Evolutionary conservation across 2,888 invertebrate species (phyloP).

Genomic region (Steinernema hermaphroditum): DNA sequence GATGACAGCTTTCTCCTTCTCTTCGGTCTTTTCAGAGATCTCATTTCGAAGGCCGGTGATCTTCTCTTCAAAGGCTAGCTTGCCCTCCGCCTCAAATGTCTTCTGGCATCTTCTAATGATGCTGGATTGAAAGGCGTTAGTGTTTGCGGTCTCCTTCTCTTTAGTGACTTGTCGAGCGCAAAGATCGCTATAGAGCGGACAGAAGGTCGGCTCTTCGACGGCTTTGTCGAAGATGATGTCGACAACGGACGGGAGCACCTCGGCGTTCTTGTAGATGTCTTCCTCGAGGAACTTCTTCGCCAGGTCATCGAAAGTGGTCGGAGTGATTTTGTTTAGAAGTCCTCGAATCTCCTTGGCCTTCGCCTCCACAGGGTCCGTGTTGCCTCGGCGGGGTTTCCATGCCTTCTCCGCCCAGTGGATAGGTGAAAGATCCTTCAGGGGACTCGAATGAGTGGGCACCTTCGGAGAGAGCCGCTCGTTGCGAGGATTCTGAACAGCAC

Average conservation of each 20-base stretch:
- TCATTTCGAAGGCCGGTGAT: neutral
- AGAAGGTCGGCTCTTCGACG: slow-evolving; percentile 51
- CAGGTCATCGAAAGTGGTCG: slow-evolving; percentile 44
- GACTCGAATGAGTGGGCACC: too few species aligned
- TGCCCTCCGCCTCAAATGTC: slow-evolving; percentile 40
- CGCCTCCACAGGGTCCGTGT: slow-evolving; percentile 30
- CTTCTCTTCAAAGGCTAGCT: slow-evolving; percentile 39
- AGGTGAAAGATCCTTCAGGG: too few species aligned
- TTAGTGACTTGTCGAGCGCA: slow-evolving; percentile 42
- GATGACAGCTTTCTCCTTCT: slow-evolving; percentile 29
- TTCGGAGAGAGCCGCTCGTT: too few species aligned
- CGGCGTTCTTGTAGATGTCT: slow-evolving; percentile 33
- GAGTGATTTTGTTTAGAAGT: slow-evolving; percentile 54
- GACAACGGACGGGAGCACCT: slow-evolving; percentile 34
- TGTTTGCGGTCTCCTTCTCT: neutral
- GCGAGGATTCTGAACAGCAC: too few species aligned
- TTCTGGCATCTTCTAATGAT: slow-evolving; percentile 32
- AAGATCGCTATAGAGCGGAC: slow-evolving; percentile 47
- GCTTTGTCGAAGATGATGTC: slow-evolving; percentile 37
- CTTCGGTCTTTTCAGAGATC: slow-evolving; percentile 34
- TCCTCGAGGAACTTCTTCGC: slow-evolving; percentile 39
- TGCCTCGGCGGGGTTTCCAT: slow-evolving; percentile 39
- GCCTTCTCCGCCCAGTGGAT: slow-evolving; percentile 41
- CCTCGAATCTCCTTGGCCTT: slow-evolving; percentile 42
- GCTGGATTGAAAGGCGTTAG: neutral